Conservation (phyloP, 2,797 vertebrate species). For the Alosa sapidissima region DNA sequence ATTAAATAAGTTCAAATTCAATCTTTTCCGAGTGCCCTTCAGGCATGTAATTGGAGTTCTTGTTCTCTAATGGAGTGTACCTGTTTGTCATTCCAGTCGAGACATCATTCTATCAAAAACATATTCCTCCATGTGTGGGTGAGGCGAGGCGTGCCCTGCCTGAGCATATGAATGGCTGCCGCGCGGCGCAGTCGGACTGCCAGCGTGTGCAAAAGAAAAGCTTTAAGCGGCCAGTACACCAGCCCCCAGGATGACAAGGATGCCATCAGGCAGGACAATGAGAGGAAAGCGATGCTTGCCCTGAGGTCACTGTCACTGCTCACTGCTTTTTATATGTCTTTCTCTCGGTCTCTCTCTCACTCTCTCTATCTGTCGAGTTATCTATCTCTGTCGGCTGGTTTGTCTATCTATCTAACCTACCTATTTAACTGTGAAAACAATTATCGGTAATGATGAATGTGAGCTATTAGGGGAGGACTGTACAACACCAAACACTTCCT, state of each 20-base stretch:
- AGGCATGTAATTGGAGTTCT: conserved; percentile 36
- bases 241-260: background rate
- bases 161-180: conserved; percentile 43
- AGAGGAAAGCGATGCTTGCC: background rate
- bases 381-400: background rate
- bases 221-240: background rate
- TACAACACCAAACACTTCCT: conserved; percentile 6
- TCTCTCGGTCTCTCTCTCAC: conserved; percentile 1
- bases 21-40: conserved; percentile 14
- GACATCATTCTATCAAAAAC: conserved; percentile 20
- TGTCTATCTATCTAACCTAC: background rate
- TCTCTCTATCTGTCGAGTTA: background rate
- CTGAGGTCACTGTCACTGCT: conserved; percentile 14
- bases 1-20: conserved; percentile 38
- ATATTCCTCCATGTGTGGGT: conserved; percentile 31
- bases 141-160: background rate
- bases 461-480: conserved; percentile 1
- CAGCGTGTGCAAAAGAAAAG: background rate
- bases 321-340: background rate
- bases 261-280: background rate
- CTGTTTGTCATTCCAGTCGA: conserved; percentile 30
- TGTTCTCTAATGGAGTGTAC: conserved; percentile 36
- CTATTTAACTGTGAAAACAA: conserved; percentile 17
- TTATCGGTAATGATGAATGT: conserved; percentile 6
- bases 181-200: background rate